Evolutionary conservation across 2,797 vertebrate species (phyloP), one percentile per base, ranked within the genome.

Genomic region (Schizothorax lantsangensis): DNA sequence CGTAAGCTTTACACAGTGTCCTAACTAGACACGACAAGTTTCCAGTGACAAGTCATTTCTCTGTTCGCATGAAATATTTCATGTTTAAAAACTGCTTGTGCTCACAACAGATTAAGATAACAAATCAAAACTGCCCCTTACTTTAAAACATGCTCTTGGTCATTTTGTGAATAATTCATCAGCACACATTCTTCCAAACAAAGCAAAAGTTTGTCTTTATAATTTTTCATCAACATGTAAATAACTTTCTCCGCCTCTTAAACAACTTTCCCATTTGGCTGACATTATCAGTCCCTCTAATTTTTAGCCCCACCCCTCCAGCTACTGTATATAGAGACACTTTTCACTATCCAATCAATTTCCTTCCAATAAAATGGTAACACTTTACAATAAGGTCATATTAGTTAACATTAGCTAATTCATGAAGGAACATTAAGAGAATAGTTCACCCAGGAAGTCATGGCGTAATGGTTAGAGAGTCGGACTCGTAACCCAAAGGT

Each of bases 21-120:
- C 71, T 84, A 79, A 86, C 83, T 77, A 81, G 78, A 82, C 86
- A 64, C 6, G 73, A 72, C 59, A 79, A 64, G 45, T 43, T 81
- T 81, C 15, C 45, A 68, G 26, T 30, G 71, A 52, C 81, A 57
- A 59, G 45, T 11, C 17, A 57, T 66, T 26, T 66, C 30, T 75
- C 26, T n/a, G 59, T 19, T 64, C 4, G 3, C 8, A 52, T 30
- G 30, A 30, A 30, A 78, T 38, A 77, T 36, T 54, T 54, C 5
- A 38, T 77, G 74, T 23, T 77, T 36, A 36, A 14, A 1, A 12
- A 54, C 19, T 4, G 49, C 3, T 78, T 57, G 1, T 36, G 75
- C 30, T 57, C 52, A 78, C 54, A 21, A 5, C 49, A 77, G 19
- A 77, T 57, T 38, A n/a, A 57, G 36, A 38, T 14, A 77, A 78